A percentile compares a stretch with the other conserved stretches of the same genome.
phyloP scores from a whole-genome alignment of 2,797 vertebrate genomes.

The Decapterus maruadsi region DNA sequence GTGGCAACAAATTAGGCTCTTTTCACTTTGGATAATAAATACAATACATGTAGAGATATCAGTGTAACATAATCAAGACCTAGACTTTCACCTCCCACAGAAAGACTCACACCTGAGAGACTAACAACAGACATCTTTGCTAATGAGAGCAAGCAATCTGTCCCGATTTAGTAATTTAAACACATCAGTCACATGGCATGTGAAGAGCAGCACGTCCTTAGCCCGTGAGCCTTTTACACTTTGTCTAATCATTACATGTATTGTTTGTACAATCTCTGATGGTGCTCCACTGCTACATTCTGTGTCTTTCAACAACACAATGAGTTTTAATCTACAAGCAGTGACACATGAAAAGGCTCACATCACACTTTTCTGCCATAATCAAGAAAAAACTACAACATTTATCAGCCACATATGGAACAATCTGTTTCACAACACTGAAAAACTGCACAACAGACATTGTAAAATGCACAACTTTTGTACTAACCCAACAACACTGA shows the following conservation, averaged over 20 bases:
- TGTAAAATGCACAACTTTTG: neutral
- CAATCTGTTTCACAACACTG: neutral
- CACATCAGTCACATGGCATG: neutral
- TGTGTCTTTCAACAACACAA: constrained; percentile 1
- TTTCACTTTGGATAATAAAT: neutral
- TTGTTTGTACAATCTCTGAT: neutral
- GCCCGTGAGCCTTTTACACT: neutral
- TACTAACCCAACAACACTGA: neutral
- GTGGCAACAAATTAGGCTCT: neutral
- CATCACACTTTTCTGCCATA: neutral
- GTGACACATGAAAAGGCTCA: neutral
- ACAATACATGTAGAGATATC: neutral
- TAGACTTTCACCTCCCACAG: neutral
- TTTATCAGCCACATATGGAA: neutral
- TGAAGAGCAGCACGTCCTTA: neutral
- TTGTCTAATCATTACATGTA: neutral
- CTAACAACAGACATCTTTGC: neutral
- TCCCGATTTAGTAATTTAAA: neutral
- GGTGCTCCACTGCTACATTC: neutral
- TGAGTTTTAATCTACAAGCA: neutral
- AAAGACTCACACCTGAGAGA: too few relatives aligned
- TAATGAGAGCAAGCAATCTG: neutral
- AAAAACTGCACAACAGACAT: neutral
- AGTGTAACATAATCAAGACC: neutral
- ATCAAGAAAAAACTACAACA: neutral